Base-by-base conservation (phyloP, 2,888 invertebrate genomes). In the Drosophila tripunctata region DNA sequence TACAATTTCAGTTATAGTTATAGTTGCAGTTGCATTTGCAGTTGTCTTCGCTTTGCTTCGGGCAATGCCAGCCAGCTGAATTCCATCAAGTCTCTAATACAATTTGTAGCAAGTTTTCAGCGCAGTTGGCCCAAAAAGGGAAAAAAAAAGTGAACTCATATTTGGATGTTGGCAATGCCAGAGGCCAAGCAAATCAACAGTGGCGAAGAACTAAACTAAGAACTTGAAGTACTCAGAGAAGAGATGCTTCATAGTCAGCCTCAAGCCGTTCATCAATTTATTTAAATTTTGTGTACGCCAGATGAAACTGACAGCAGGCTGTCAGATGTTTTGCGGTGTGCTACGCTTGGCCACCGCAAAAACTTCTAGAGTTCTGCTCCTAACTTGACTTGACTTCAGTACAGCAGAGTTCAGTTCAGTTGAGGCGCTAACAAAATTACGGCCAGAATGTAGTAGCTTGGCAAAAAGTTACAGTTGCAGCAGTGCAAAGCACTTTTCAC, bases 201-300 rank as follows among this genome's bases (percentile, higher is more conserved):
- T 58, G 45, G 3, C 22, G n/a, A n/a, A n/a, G 56, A 21, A n/a
- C 21, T 40, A 21, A 8, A 41, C 22, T 40, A 7, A 7, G 14
- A 14, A 14, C 22, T 8, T 14, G 24, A 10, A 43, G 43, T 15
- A n/a, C 22, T 45, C 4, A 27, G 45, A 43, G 7, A 24, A 12
- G 36, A 27, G 10, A 22, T 36, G 21, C n/a, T 45, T 36, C 43
- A 10, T 14, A 21, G 24, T 22, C 31, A 8, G 38, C 33, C 56
- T 45, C 41, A 17, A 52, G 54, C 38, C 72, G 65, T 78, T 82
- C 75, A 67, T 79, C 82, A 79, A 79, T 79, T 79, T 79, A 78
- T 79, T 79, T 78, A 78, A 81, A 79, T 81, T 75, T 64, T 61
- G 57, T 67, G 58, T 55, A 73, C 80, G 77, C 82, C 78, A 61